Conservation (phyloP, 2,113 vertebrate genomes). For the Athene cunicularia region DNA sequence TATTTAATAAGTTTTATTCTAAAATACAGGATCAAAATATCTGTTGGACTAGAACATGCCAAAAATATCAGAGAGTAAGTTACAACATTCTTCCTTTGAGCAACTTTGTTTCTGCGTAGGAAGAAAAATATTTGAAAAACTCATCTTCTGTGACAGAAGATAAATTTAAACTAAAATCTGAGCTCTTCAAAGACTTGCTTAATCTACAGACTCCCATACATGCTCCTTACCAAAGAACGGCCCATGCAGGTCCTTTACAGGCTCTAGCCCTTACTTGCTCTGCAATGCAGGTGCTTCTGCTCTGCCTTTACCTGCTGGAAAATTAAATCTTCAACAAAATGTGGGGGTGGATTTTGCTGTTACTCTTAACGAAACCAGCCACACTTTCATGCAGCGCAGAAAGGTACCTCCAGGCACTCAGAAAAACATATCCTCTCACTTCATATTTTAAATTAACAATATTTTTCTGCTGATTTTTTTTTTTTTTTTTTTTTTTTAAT, state of each 20-base stretch:
- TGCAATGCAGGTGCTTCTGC: rapidly evolving
- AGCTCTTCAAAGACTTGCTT: background rate
- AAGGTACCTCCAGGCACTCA: background rate
- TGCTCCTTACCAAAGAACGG: background rate
- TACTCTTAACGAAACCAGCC: background rate
- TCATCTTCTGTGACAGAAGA: background rate
- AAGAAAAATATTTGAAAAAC: background rate
- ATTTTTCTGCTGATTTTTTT: background rate
- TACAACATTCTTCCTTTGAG: background rate
- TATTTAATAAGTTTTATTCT: background rate
- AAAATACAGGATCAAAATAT: background rate
- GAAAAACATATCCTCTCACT: background rate
- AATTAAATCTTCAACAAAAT: background rate
- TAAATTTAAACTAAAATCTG: background rate
- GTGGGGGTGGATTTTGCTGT: background rate
- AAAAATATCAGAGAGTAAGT: background rate
- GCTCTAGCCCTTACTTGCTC: background rate
- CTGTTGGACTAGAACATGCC: background rate
- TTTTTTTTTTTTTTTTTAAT: background rate
- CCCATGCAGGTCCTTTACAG: background rate
- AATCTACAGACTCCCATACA: background rate
- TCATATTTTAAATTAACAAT: background rate
- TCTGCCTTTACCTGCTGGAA: background rate
- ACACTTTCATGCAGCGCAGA: background rate
- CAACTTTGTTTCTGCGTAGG: background rate